phyloP scores from a whole-genome alignment of 2,797 vertebrate species.

The Manis crassicaudata region DNA sequence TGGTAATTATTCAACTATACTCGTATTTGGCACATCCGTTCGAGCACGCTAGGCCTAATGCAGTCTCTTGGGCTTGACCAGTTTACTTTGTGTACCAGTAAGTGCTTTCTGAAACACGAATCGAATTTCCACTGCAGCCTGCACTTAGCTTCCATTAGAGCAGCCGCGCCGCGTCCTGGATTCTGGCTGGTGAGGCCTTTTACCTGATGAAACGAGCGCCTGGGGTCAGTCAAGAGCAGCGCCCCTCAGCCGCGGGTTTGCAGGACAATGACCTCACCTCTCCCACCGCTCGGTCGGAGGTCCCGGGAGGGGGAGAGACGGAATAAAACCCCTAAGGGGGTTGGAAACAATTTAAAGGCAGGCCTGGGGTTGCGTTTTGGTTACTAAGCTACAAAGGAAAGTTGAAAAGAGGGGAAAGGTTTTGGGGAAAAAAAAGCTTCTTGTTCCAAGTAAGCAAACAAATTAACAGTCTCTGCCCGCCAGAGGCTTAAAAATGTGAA shows the following conservation, averaged over 20 bases:
- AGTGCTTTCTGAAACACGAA: background rate
- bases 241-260: background rate
- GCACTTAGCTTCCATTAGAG: background rate
- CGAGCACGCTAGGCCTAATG: background rate
- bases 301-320: background rate
- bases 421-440: background rate
- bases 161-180: background rate
- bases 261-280: conserved; percentile 55
- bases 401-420: background rate
- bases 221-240: background rate
- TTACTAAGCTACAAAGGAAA: conserved; percentile 59
- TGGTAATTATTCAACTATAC: background rate
- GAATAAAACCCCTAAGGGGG: conserved; percentile 50
- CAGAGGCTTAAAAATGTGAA: conserved; percentile 51
- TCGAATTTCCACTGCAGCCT: background rate
- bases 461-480: conserved; percentile 57
- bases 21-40: background rate
- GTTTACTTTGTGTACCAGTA: background rate
- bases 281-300: conserved; percentile 30
- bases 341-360: conserved; percentile 47
- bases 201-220: background rate
- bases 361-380: conserved; percentile 44
- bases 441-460: conserved; percentile 65
- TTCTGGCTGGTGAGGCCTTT: background rate
- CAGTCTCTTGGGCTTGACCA: background rate